Base-by-base conservation (phyloP, 2,113 vertebrate species). In the Rhadina sibilatrix region DNA sequence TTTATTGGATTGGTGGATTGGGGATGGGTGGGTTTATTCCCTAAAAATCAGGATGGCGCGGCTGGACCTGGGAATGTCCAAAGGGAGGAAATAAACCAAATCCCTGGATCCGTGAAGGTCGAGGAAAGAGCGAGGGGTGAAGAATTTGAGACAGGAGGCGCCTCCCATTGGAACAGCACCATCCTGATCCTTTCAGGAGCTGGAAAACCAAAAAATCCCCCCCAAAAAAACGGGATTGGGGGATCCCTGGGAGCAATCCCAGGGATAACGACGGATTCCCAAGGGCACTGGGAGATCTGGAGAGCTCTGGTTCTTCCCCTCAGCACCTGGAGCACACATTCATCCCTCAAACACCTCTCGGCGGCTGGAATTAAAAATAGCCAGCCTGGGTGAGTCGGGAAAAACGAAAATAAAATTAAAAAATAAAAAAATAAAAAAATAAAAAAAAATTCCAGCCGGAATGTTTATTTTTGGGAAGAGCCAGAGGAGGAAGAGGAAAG, bases 281-380 rank as follows among this genome's bases (percentile, higher is more conserved):
- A 78, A 94, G 83, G 72, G 54, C 80, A 52, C 2, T 0, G 76
- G 47, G 46, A 57, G 37, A 66, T 17, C 44, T 31, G 12, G 59
- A 61, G 12, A 0, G 31, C 47, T 94, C 72, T 4, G 3, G 12
- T 81, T 50, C 72, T 56, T 61, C 35, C 52, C 30, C 69, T 50
- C 16, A 6, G 68, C 84, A 95, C 95, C 95, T 78, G 87, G 65
- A 91, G 66, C 15, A 20, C 19, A 14, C 17, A 14, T 64, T 84
- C 56, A 76, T 85, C 74, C 84, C 49, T 66, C 4, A 0, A 17
- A 66, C 2, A 3, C 56, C 74, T 91, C 75, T 70, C 12, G 76
- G 70, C 30, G 15, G 54, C 86, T 63, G 76, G 87, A 90, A 91
- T 93, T 83, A 91, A 93, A 95, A 96, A 81, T 46, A 89, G 72